Percentiles rank a stretch among this genome's conserved stretches.
These are phyloP conservation scores for Lysandra bellargus DNA, from an alignment of 2,888 invertebrate species.

Conservation along the genomic window DNA sequence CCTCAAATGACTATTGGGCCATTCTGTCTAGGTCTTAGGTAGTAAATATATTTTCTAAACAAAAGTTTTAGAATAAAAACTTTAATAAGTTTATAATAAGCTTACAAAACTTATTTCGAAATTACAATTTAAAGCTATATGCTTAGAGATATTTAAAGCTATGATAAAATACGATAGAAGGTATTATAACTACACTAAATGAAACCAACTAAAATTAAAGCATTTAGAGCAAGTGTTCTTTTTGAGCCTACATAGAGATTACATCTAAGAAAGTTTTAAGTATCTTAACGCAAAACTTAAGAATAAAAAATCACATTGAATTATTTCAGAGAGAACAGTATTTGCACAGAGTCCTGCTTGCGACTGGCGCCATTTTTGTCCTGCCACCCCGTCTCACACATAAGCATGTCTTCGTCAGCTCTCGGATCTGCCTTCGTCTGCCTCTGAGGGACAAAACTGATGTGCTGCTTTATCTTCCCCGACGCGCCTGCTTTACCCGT, in stretches of 20 bases:
- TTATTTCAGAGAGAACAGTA: constrained; percentile 44
- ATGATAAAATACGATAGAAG: neutral
- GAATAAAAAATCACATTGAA: neutral
- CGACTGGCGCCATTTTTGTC: constrained; percentile 48
- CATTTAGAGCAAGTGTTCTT: neutral
- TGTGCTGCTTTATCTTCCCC: constrained; percentile 51
- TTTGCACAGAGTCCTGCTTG: constrained; percentile 59
- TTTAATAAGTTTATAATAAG: neutral
- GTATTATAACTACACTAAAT: neutral
- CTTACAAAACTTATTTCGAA: neutral
- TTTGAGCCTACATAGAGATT: too few species aligned
- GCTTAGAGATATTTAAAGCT: constrained; percentile 4
- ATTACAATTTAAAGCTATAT: neutral
- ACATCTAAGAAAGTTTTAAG: neutral
- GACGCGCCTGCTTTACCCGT: constrained; percentile 42
- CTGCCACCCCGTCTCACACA: constrained; percentile 59
- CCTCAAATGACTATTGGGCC: too few species aligned
- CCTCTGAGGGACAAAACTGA: constrained; percentile 46
- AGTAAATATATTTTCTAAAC: too few species aligned
- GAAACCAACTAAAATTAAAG: neutral
- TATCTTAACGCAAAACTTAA: neutral
- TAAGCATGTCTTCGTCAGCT: constrained; percentile 61
- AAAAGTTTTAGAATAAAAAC: neutral
- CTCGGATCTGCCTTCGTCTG: constrained; percentile 44
- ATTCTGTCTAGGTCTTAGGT: too few species aligned